Base-by-base conservation (phyloP, 2,888 invertebrate species). In the Apamea epomidion region DNA sequence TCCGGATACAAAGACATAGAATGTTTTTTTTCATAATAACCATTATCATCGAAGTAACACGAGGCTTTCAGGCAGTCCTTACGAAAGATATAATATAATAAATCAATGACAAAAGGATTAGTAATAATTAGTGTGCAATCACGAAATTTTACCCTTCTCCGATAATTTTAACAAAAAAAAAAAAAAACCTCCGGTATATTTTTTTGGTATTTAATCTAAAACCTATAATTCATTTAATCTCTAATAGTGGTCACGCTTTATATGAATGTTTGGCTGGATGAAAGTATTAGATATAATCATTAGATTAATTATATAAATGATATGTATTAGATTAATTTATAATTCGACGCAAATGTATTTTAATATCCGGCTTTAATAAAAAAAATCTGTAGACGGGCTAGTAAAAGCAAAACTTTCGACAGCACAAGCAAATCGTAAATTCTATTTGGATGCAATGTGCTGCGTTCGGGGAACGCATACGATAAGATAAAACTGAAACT, bases 341-440 rank as follows among this genome's bases (percentile, higher is more conserved):
- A 45, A 62, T 21, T 37, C 7, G 25, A 29, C 51, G 7, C 45
- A 51, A 51, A 54, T 62, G n/a, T 51, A 45, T 45, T 48, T 62
- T 62, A n/a, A 62, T 54, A 60, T 29, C 58, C 16, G 29, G 25
- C 12, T 42, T 67, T 60, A n/a, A 58, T 67, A 10, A 25, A 58
- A 58, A 25, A 58, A 12, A 58, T n/a, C 42, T 74, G 60, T 21
- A 37, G 42, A 82, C 51, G 32, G 16, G n/a, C 32, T 74, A 68
- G 45, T 75, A 75, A 81, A 69, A 58, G n/a, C 16, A 42, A 60
- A 82, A 81, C 21, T 12, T 67, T 74, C n/a, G 29, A 51, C 58
- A 29, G 21, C 37, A 62, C 76, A 81, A 81, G 68, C 83, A 64
- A 32, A 69, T 58, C 54, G 54, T 82, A 48, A 37, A 82, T 82